Base-by-base conservation (phyloP, 2,113 vertebrate species). In the Mionectes macconnelli region DNA sequence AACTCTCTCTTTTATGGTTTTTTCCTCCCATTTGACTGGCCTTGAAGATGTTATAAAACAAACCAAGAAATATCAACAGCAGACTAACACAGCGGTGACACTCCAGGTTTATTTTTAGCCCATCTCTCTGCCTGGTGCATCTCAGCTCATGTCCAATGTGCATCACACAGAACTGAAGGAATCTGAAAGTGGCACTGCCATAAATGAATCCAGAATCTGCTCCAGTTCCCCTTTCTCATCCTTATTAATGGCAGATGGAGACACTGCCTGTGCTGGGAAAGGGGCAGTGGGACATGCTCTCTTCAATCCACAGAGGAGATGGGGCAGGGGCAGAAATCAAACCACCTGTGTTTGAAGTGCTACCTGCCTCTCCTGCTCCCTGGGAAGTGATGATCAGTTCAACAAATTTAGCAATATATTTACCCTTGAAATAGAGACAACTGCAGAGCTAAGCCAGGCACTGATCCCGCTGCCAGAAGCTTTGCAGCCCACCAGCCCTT, bases 281-380 rank as follows among this genome's bases (percentile, higher is more conserved):
- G 24, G 24, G 55, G 20, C 42, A 72, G 11, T 2, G 1, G 81
- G 70, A 64, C 52, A 60, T 0, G 0, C 11, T 25, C 44, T 60
- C 67, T 69, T 57, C 39, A 62, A 12, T 7, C 23, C 33, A 31
- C 24, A 82, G 50, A 64, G 57, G 19, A 47, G 35, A 23, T 33
- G 4, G 12, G 3, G 10, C 6, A 1, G 4, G 9, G 25, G 9
- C 2, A 8, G 8, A 15, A 55, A 20, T 33, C 47, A 27, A 70
- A 39, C 11, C 60, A 23, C 39, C 44, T 22, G 24, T 52, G 27
- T 76, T 44, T 56, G 66, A 69, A 52, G 75, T 7, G 23, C 90
- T 87, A 47, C 66, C 78, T 55, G 82, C 57, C 53, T 87, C 37
- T 17, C n/a, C 49, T 28, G 27, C 78, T 78, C 44, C 27, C 57